Evolutionary conservation across 2,797 vertebrate species (phyloP), one percentile per base, ranked within the genome.

Genomic region (Amphiprion clarkii): DNA sequence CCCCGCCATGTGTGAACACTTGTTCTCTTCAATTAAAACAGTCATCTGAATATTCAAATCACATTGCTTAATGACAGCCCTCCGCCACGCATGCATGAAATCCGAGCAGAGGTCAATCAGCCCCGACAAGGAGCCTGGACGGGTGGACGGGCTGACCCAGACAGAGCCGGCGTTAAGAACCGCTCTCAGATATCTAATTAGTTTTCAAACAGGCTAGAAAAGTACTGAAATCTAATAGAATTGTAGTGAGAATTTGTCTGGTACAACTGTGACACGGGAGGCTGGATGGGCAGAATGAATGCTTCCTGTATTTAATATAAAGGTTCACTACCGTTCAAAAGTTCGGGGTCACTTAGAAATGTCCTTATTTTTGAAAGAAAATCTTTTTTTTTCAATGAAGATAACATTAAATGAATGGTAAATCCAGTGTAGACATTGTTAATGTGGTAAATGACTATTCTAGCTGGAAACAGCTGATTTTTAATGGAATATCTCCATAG

Each of bases 11-110:
- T 93, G 93, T 88, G 89, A 93, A 93, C 90, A 88, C 82, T 92
- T 87, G 85, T 92, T 93, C 87, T 89, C 90, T 92, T 94, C 92
- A 94, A 92, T 94, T 93, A 94, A 93, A 94, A 92, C 90, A 89
- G 88, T 90, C 84, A 89, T 89, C 85, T 88, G 84, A 93, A 93
- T 94, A 94, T 94, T 94, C 89, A 92, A 88, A 93, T 91, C 71
- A 64, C 84, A 88, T 83, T 87, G 83, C 78, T 85, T 90, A 84
- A 93, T 91, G 88, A 88, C 85, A 84, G 78, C 85, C 87, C 88
- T 82, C 69, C 36, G 67, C 74, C 78, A 82, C 1, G 61, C 85
- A 81, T 76, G 86, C 78, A 83, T 88, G 80, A 85, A 86, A 90
- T 87, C 54, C 29, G 86, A 87, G 80, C 62, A 53, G 80, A 81